Evolutionary conservation across 1,140 invertebrate species (phyloP), one percentile per base, ranked within the genome.

Genomic region (Anastatus disparis): DNA sequence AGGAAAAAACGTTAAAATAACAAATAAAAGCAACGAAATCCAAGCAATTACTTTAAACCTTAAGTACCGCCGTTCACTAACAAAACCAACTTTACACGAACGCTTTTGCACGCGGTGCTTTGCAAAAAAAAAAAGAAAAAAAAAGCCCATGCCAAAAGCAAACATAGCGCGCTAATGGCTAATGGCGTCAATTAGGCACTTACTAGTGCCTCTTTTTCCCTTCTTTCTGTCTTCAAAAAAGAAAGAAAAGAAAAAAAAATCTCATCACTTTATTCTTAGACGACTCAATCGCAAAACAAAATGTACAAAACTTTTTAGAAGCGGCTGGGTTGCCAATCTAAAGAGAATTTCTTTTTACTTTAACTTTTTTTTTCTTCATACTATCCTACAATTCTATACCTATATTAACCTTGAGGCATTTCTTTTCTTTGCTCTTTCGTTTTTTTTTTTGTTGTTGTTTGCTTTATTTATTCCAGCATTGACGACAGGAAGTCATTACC

Each of bases 401-500:
- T n/a, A n/a, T n/a, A n/a, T n/a, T n/a, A n/a, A n/a, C n/a, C n/a
- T n/a, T n/a, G n/a, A n/a, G n/a, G n/a, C n/a, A n/a, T n/a, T n/a
- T n/a, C n/a, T n/a, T n/a, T n/a, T n/a, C n/a, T n/a, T n/a, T n/a
- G n/a, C n/a, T n/a, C n/a, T n/a, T n/a, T n/a, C n/a, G n/a, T n/a
- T n/a, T n/a, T n/a, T n/a, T n/a, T n/a, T n/a, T n/a, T n/a, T n/a
- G 17, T 27, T 40, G 9, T 1, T 55, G 59, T 65, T 78, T 72
- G 58, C 38, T 78, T 78, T 75, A 76, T 76, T 76, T 78, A 72
- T 75, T 65, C 44, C 61, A n/a, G n/a, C n/a, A 71, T 78, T 75
- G 76, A 79, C 74, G 74, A 67, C 76, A 81, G 78, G 78, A 79
- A 79, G 79, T 80, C 78, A 79, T 81, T 81, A 80, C 74, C 46